These are phyloP conservation scores for Phaenicophaeus curvirostris DNA, from an alignment of 2,797 vertebrate species.

Conservation along the genomic window DNA sequence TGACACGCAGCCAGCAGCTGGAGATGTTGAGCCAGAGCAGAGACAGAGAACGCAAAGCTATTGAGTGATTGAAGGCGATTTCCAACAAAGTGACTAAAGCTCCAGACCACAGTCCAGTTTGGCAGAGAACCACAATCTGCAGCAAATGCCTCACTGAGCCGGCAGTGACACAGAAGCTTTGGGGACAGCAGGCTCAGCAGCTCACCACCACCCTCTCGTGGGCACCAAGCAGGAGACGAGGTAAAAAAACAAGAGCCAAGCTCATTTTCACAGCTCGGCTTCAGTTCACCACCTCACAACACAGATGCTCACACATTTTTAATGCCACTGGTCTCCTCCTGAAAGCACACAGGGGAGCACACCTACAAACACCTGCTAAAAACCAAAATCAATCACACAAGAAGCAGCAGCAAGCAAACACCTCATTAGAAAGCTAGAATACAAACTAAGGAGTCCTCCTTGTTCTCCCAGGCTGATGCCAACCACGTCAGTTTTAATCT, in stretches of 20 bases:
- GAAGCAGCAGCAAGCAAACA: not conserved
- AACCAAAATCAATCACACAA: not conserved
- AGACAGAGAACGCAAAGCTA: not conserved
- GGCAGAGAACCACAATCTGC: not conserved
- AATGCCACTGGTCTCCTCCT: not conserved
- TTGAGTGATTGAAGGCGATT: not conserved
- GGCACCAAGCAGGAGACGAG: not conserved
- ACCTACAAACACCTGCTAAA: not conserved
- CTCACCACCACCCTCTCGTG: slow-evolving; percentile 24
- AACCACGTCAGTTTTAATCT: accelerated
- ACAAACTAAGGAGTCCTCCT: not conserved
- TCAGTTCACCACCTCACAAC: not conserved
- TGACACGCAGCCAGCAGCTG: not conserved
- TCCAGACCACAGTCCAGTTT: not conserved
- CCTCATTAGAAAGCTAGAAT: not conserved
- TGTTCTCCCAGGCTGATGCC: not conserved
- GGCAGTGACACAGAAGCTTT: accelerated
- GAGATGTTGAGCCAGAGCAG: not conserved
- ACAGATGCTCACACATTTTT: not conserved
- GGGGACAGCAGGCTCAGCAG: not conserved
- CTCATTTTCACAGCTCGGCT: accelerated
- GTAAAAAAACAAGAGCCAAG: not conserved
- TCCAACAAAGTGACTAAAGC: not conserved
- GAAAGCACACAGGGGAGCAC: not conserved
- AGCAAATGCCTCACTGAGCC: not conserved